A percentile compares a stretch with the other conserved stretches of the same genome.
phyloP scores from a whole-genome alignment of 2,797 vertebrate genomes.

The Pipistrellus nathusii region DNA sequence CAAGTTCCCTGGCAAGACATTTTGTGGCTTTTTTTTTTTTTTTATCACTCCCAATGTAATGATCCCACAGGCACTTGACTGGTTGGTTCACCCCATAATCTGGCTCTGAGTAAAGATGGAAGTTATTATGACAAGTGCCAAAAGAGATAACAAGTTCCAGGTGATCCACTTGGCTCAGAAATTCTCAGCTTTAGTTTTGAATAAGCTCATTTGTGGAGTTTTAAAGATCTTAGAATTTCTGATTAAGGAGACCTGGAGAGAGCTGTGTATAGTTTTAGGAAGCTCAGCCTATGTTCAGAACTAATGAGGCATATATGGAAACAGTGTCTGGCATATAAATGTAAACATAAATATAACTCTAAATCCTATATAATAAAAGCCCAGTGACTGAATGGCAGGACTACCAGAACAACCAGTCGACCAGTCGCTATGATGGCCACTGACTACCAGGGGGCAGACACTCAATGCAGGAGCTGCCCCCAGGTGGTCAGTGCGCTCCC shows the following conservation, averaged over 20 bases:
- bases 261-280: not conserved
- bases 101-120: not conserved
- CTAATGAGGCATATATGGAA: not conserved
- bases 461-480: too few species aligned
- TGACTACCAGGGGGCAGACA: too few species aligned
- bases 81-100: not conserved
- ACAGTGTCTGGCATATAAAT: not conserved
- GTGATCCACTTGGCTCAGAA: not conserved
- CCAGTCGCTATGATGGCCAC: too few species aligned
- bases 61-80: not conserved
- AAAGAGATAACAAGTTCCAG: not conserved
- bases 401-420: too few species aligned
- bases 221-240: not conserved
- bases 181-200: conserved; percentile 14
- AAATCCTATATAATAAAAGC: not conserved
- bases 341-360: not conserved
- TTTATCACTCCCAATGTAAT: not conserved
- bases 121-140: not conserved
- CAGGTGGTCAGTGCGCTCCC: too few species aligned
- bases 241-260: not conserved
- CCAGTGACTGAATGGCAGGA: too few species aligned
- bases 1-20: not conserved
- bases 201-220: not conserved
- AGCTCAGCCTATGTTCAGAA: not conserved
- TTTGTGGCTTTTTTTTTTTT: not conserved